Evolutionary conservation across 2,797 vertebrate species (phyloP), one percentile per base, ranked within the genome.

Genomic region (Leptodactylus fallax): DNA sequence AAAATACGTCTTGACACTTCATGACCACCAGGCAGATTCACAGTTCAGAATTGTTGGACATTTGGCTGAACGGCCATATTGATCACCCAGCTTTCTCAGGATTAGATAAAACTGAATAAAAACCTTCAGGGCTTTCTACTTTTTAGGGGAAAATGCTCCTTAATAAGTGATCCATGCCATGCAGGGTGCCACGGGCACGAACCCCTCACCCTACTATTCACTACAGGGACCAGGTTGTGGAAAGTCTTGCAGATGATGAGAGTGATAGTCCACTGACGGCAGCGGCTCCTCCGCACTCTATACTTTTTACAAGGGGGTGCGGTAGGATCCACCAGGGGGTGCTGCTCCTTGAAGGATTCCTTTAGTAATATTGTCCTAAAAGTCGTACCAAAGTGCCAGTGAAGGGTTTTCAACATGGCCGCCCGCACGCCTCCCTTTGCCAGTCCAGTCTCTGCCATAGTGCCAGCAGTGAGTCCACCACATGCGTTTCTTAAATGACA

Each of bases 341-440:
- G 19, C 53, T 51, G 19, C 9, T 19, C 36, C 0, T 23, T 36
- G 19, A 9, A 45, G 27, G 67, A 69, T 27, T 55, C 55, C 55
- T 23, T 53, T 36, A 49, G 9, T 23, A 3, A 25, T 2, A 25
- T 14, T 10, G n/a, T 49, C 12, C 45, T 51, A 53, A 77, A 74
- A 47, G 17, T 67, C 11, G 23, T 25, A 25, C 16, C 17, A 79
- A 87, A 85, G 76, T 79, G 55, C 53, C 71, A 63, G 55, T 11
- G 51, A 56, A n/a, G 3, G 21, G 23, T 19, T 45, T 69, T 12
- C 71, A 77, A 51, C 27, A 87, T 51, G 36, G 80, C 14, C 12
- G 51, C 61, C 74, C 51, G 45, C 17, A 6, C 19, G 7, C 78
- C 21, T 55, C 19, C 80, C 58, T 19, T 21, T 25, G 63, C 49